Base-by-base conservation (phyloP, 2,888 invertebrate genomes). In the Cabera pusaria region DNA sequence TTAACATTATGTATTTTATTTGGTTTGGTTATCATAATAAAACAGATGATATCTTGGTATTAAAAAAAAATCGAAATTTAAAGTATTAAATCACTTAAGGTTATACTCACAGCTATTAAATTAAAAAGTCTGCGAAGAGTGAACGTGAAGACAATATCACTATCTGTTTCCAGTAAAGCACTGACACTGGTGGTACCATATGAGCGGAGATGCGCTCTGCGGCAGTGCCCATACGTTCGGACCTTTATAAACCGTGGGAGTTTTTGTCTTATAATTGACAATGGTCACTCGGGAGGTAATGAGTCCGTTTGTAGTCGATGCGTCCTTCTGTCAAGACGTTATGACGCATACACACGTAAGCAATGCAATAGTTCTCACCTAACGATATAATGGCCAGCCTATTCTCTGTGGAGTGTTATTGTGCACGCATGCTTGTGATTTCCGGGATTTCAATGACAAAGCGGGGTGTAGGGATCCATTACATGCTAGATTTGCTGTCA, bases 241-340 rank as follows among this genome's bases (percentile, higher is more conserved):
- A 76, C 81, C 79, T 85, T 86, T 88, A 85, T 87, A 88, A 82
- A 75, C 84, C 84, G 86, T 86, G 87, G 77, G 86, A 87, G 73
- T 83, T 87, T 85, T 86, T 84, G 83, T 81, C 74, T 78, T 75
- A 63, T 76, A 78, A 83, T 77, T 80, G 76, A 84, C 85, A 86
- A 87, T 85, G 75, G 81, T 76, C 77, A 75, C 78, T 67, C 65
- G 73, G 75, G 76, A 80, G 75, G 74, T 86, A 87, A 87, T 87
- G 77, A 83, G 87, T 80, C 67, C 69, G 77, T 85, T 84, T 84
- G 82, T 83, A 87, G 70, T 77, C 86, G 71, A 59, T 52, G 59
- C 77, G 86, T 81, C 86, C 87, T 87, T 85, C 85, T 76, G 67
- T 60, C 59, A 66, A 74, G 74, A 73, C 63, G 59, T 54, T 62